These are phyloP conservation scores for Corvus cornix DNA, from an alignment of 2,113 vertebrate species.

Conservation along the genomic window DNA sequence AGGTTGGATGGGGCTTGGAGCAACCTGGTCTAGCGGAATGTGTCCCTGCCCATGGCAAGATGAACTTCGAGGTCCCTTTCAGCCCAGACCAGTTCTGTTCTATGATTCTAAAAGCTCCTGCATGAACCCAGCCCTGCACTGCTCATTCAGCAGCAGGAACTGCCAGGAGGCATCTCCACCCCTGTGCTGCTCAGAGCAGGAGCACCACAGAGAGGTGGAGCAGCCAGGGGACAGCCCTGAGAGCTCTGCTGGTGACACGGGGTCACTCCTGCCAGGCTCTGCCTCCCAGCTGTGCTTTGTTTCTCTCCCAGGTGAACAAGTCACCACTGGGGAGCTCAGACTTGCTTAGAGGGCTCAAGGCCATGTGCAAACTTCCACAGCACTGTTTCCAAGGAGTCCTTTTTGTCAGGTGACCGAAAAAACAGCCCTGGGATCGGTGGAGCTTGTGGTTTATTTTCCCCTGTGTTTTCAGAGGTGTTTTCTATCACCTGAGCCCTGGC, in stretches of 20 bases:
- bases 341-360: not conserved
- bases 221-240: not conserved
- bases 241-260: not conserved
- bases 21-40: not conserved
- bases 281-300: not conserved
- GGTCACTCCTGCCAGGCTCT: not conserved
- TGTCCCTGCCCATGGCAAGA: not conserved
- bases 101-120: not conserved
- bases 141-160: not conserved
- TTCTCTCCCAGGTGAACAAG: not conserved
- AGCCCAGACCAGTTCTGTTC: not conserved
- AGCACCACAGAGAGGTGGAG: not conserved
- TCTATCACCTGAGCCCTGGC: not conserved
- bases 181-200: not conserved
- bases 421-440: not conserved
- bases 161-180: not conserved
- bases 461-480: not conserved
- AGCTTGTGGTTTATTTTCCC: not conserved
- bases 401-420: rapidly evolving
- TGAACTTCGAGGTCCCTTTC: not conserved
- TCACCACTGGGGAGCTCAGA: rapidly evolving
- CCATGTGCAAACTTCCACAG: not conserved
- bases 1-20: not conserved
- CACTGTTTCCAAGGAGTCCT: not conserved
- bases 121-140: too few relatives aligned